Evolutionary conservation across 2,797 vertebrate species (phyloP).

Genomic region (Pyrrhura leucotis): DNA sequence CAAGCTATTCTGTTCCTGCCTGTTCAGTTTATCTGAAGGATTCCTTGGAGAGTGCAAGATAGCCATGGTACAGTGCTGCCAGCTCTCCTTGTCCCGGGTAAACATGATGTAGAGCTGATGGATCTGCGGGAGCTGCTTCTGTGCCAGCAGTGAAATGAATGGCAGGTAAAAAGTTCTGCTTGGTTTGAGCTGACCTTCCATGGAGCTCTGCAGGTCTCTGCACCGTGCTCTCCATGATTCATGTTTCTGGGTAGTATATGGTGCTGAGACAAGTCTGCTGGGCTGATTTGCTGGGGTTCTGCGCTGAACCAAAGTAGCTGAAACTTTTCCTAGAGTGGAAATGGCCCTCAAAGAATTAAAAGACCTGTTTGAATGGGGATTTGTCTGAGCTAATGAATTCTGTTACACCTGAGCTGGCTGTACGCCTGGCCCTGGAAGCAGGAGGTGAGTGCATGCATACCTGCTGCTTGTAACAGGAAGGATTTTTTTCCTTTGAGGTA

Average conservation of each 20-base stretch:
- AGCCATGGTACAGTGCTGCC: not conserved
- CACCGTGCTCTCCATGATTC: not conserved
- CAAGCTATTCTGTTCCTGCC: not conserved
- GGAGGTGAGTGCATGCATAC: not conserved
- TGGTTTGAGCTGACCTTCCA: not conserved
- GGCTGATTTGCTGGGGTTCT: not conserved
- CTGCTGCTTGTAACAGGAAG: slow-evolving; percentile 16
- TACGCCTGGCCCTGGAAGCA: not conserved
- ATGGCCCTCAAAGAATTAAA: not conserved
- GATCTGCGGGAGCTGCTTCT: accelerated
- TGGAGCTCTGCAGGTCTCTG: not conserved
- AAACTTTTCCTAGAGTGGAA: not conserved
- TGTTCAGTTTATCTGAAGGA: not conserved
- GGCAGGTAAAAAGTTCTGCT: not conserved
- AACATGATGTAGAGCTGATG: not conserved
- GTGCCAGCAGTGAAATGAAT: not conserved
- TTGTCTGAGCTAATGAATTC: not conserved
- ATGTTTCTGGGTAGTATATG: not conserved
- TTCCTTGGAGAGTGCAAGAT: not conserved
- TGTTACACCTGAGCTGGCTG: not conserved
- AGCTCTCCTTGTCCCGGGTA: not conserved
- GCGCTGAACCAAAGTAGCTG: not conserved
- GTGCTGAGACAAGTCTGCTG: not conserved
- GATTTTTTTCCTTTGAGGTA: not conserved
- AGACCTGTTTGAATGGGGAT: not conserved